These are phyloP conservation scores for Rachycentron canadum DNA, from an alignment of 2,797 vertebrate species.

Conservation along the genomic window DNA sequence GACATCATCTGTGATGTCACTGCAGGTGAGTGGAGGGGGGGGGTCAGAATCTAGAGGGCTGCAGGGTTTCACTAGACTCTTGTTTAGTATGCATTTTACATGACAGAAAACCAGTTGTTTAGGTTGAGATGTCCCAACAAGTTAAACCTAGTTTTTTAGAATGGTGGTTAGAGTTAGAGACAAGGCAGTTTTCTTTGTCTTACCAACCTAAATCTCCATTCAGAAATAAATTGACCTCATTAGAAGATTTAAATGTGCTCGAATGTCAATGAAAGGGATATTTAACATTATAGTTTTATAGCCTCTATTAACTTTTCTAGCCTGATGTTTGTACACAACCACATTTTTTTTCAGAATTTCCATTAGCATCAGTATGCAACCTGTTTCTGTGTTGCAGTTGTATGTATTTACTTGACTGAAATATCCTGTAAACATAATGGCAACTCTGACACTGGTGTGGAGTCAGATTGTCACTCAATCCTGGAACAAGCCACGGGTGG, in stretches of 20 bases:
- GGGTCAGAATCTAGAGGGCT: not conserved
- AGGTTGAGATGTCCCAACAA: not conserved
- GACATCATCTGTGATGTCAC: conserved; percentile 66
- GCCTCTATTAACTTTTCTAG: not conserved
- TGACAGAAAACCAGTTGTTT: not conserved
- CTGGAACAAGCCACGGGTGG: not conserved
- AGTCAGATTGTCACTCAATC: not conserved
- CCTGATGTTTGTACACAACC: not conserved
- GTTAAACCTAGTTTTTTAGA: not conserved
- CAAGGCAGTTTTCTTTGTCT: not conserved
- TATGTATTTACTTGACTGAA: not conserved
- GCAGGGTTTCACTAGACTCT: not conserved
- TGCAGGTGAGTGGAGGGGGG: conserved; percentile 74
- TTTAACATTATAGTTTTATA: not conserved
- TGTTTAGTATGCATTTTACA: no score
- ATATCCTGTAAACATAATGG: not conserved
- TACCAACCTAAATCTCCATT: not conserved
- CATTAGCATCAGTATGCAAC: not conserved
- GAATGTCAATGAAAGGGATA: not conserved
- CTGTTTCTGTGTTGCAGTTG: not conserved
- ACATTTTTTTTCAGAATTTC: not conserved
- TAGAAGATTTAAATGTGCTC: not conserved
- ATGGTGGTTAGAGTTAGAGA: not conserved
- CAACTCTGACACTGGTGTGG: not conserved
- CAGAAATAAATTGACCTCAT: not conserved